Evolutionary conservation across 2,797 vertebrate species (phyloP), one percentile per base, ranked within the genome.

Genomic region (Smutsia temminckii): DNA sequence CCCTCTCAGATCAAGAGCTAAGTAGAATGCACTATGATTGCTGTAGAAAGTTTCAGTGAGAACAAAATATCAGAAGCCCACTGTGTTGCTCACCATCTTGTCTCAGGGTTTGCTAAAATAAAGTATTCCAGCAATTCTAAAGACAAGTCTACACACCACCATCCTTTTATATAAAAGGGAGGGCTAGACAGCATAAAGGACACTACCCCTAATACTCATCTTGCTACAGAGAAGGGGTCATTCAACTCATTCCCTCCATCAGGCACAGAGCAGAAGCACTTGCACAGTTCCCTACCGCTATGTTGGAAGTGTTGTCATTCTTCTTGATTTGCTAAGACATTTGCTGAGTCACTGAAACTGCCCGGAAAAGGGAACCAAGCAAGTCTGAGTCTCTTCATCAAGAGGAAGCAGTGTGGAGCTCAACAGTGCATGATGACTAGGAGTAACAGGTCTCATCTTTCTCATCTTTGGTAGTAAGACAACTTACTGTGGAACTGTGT

Each of bases 51-150:
- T 89, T 94, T 95, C 32, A 66, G 12, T 79, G 37, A 89, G 40
- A 85, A 57, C 32, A 93, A 92, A 88, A 86, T 2, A 29, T 79
- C 59, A 84, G 55, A 77, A 11, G 16, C 71, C 88, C 88, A 77
- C 59, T 86, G 8, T 78, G n/a, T 68, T 87, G 71, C n/a, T 95
- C 89, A 90, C 71, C 66, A 66, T 93, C 66, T 77, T 90, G 13
- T 83, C 77, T 93, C 55, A 59, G 51, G 17, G 51, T 85, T 69
- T 88, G 59, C 40, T 93, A 59, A 91, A 95, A 86, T 49, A 75
- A 92, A 68, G 8, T 72, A 96, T 57, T 69, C 40, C 46, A 87
- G 32, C 0, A 87, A 89, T 91, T 91, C 92, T 72, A 80, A 79
- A 75, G 79, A 80, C 69, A 53, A 87, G 34, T 37, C 66, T 89